Conservation (phyloP, 1,140 invertebrate species). For the Frieseomelitta varia region DNA sequence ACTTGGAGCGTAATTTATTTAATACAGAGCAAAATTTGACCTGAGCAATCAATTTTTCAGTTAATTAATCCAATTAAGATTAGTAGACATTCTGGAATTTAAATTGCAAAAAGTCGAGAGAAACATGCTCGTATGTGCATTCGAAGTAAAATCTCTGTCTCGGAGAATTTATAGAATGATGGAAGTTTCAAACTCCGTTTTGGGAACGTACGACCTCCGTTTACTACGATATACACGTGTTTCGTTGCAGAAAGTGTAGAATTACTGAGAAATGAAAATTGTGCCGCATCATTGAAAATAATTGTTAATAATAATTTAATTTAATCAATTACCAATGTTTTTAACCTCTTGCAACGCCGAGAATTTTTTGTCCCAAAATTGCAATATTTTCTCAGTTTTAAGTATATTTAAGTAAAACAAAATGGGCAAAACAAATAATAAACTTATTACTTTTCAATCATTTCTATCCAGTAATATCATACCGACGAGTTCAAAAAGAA, state of each 20-base stretch:
- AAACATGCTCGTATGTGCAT: background rate
- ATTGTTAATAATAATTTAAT: no score
- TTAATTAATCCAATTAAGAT: background rate
- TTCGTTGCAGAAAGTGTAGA: background rate
- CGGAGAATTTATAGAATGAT: background rate
- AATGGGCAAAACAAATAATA: no score
- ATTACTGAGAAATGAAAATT: no score
- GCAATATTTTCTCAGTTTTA: no score
- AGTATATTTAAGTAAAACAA: no score
- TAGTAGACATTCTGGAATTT: background rate
- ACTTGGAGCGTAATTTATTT: background rate
- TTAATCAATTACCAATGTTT: no score
- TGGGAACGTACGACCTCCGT: background rate
- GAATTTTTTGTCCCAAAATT: no score
- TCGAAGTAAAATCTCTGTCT: background rate
- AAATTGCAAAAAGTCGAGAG: background rate
- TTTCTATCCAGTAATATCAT: no score
- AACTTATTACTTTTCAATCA: no score
- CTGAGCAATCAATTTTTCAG: background rate
- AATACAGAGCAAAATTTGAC: background rate
- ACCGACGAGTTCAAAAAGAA: no score
- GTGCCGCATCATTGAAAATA: no score
- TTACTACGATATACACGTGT: background rate
- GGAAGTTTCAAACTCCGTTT: background rate
- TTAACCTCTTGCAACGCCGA: no score